These are phyloP conservation scores for Rhabdomys dilectus DNA, from an alignment of 2,113 vertebrate species.

Conservation along the genomic window DNA sequence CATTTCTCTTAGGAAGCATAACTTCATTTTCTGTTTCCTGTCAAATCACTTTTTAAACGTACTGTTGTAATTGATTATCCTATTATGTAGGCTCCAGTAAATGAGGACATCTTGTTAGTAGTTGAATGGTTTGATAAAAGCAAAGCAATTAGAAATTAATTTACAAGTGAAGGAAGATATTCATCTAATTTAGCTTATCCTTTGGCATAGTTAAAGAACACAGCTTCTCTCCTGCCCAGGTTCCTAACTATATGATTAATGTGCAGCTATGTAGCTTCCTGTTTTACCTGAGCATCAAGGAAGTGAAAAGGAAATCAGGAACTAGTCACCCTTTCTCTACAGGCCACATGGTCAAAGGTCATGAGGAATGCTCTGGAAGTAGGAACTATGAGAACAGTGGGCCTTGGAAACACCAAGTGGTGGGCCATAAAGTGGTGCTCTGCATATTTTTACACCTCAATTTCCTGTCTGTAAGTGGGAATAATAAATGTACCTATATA, in stretches of 20 bases:
- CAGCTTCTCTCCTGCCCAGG: background rate
- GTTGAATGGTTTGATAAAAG: background rate
- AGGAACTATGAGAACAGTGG: background rate
- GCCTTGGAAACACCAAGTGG: background rate
- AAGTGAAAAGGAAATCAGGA: background rate
- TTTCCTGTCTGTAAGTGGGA: conserved; percentile 9
- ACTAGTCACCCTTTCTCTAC: background rate
- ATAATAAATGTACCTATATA: background rate
- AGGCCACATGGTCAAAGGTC: background rate
- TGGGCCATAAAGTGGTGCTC: background rate
- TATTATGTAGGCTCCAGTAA: background rate
- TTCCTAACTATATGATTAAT: background rate
- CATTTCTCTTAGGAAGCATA: conserved; percentile 37
- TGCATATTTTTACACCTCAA: background rate
- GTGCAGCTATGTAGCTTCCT: background rate
- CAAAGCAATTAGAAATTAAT: background rate
- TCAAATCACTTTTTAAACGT: background rate
- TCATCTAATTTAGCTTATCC: background rate
- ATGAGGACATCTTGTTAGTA: background rate
- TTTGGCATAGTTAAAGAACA: background rate
- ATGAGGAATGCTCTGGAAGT: background rate
- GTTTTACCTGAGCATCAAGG: background rate
- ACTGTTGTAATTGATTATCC: background rate
- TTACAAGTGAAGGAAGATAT: background rate
- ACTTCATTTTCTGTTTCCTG: background rate